Base-by-base conservation (phyloP, 2,113 vertebrate species). In the Cygnus buccinator region DNA sequence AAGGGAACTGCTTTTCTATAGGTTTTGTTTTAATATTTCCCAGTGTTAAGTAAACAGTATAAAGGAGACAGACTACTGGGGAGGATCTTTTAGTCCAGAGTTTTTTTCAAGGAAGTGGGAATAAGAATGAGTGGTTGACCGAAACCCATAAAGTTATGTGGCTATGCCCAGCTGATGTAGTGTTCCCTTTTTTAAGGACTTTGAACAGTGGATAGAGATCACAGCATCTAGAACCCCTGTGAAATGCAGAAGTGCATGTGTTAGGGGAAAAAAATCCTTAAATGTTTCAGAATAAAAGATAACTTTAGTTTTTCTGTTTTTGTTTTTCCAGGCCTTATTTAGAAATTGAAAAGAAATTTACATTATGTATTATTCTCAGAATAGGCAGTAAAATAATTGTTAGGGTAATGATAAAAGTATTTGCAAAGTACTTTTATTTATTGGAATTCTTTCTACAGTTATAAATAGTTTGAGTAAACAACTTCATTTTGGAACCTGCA, bases 401-500 rank as follows among this genome's bases (percentile, higher is more conserved):
- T 33, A 63, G 37, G 5, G 11, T 55, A 94, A 89, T 65, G 43
- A 93, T 71, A 82, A 83, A 89, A 84, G 35, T 78, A 84, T 50
- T 89, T 67, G 50, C 1, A 0, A 31, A 62, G n/a, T 59, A 31
- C 31, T 89, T 91, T 37, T 28, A 48, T 84, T 79, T 92, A 84
- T 77, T 31, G 62, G 41, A 89, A 14, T 87, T 77, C 76, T 72
- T 84, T 89, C 80, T 84, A 37, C 31, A 91, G 73, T 78, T 89
- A 89, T 84, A 79, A 93, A 82, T 91, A 91, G 62, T 57, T 70
- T 77, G 81, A 87, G 72, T 78, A 93, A 96, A 72, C 84, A 87
- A 68, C 61, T 93, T 93, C 25, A 50, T 67, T 84, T 96, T 89
- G 74, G 90, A 84, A 59, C 52, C 41, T 91, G 46, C 31, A 52